phyloP scores from a whole-genome alignment of 2,888 invertebrate genomes.

The Ennomos fuscantarius region DNA sequence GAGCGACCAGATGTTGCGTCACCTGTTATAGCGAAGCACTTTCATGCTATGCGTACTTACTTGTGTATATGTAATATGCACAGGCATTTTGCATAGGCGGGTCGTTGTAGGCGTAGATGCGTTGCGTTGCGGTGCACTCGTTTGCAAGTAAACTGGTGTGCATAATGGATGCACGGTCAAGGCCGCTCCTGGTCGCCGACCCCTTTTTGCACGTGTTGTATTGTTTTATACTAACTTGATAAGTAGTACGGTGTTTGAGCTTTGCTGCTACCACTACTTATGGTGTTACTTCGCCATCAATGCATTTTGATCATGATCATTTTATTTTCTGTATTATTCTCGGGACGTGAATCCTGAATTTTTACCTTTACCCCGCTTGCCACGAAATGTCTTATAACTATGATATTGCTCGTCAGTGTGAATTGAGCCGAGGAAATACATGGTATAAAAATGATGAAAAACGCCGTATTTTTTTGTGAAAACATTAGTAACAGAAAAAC shows the following conservation, averaged over 20 bases:
- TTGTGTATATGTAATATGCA: slow-evolving; percentile 25
- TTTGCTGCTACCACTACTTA: slow-evolving; percentile 27
- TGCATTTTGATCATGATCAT: too few relatives aligned
- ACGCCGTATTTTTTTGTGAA: too few relatives aligned
- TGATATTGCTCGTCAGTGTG: too few relatives aligned
- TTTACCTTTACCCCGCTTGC: too few relatives aligned
- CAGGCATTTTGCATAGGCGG: slow-evolving; percentile 49
- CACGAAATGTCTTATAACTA: too few relatives aligned
- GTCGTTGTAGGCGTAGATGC: slow-evolving; percentile 61
- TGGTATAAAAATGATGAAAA: too few relatives aligned
- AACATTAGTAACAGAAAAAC: too few relatives aligned
- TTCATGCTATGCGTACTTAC: slow-evolving; percentile 41
- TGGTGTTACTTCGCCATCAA: slow-evolving; percentile 20
- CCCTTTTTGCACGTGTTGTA: slow-evolving; percentile 70
- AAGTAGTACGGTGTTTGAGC: slow-evolving; percentile 27
- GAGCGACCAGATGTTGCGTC: slow-evolving; percentile 10
- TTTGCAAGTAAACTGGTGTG: slow-evolving; percentile 80
- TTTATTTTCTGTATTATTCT: too few relatives aligned
- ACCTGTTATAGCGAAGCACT: slow-evolving; percentile 40
- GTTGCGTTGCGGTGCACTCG: slow-evolving; percentile 75
- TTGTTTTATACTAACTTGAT: slow-evolving; percentile 63
- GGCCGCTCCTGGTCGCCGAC: slow-evolving; percentile 71
- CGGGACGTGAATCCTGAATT: too few relatives aligned
- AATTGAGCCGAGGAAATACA: too few relatives aligned
- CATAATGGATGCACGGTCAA: slow-evolving; percentile 83